phyloP scores from a whole-genome alignment of 92 coral and sea anemone species.

The Plumapathes pennacea region DNA sequence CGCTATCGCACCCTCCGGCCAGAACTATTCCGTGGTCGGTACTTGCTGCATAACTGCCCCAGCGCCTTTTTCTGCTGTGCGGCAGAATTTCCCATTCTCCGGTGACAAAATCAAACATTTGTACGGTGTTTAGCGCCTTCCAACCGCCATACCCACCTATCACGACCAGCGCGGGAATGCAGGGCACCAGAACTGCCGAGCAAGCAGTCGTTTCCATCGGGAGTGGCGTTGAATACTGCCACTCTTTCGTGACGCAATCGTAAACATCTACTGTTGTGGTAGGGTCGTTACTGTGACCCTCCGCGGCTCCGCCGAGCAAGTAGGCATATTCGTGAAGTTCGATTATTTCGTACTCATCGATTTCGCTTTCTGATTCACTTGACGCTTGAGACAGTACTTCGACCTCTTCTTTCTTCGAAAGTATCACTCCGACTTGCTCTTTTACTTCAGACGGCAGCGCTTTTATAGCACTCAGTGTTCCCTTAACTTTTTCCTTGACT shows the following conservation, averaged over 20 bases:
- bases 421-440: slow-evolving; percentile 63
- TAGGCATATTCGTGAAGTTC: slow-evolving; percentile 65
- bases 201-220: slow-evolving; percentile 83
- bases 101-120: slow-evolving; percentile 75
- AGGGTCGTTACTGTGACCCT: slow-evolving; percentile 51
- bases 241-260: slow-evolving; percentile 41
- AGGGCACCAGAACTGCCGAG: slow-evolving; percentile 32
- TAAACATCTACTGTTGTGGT: slow-evolving; percentile 53
- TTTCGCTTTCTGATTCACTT: slow-evolving; percentile 47
- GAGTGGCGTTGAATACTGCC: slow-evolving; percentile 60
- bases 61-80: slow-evolving; percentile 78
- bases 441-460: slow-evolving; percentile 59
- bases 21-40: slow-evolving; percentile 80
- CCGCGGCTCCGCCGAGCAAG: slow-evolving; percentile 74
- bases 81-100: slow-evolving; percentile 65
- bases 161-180: slow-evolving; percentile 70
- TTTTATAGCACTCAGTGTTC: slow-evolving; percentile 20
- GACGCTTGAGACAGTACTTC: slow-evolving; percentile 17
- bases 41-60: slow-evolving; percentile 70
- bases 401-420: slow-evolving; percentile 31
- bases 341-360: slow-evolving; percentile 68
- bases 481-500: slow-evolving; percentile 37
- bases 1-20: slow-evolving; percentile 83
- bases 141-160: slow-evolving; percentile 85
- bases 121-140: slow-evolving; percentile 76